Evolutionary conservation across 1,140 invertebrate species (phyloP).

Genomic region (Dinoponera quadriceps): DNA sequence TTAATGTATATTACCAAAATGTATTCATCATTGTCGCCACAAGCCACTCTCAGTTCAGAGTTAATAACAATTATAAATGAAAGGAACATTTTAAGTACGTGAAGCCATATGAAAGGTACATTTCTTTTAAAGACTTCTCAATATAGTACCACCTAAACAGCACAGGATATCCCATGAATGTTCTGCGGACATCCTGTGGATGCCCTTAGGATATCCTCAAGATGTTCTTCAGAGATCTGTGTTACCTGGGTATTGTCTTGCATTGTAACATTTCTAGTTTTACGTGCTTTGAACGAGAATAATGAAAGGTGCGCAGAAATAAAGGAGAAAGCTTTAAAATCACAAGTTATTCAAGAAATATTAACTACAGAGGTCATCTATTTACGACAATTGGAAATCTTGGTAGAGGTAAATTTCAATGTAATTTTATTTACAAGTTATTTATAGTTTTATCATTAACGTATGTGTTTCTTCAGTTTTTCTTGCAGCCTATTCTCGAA

Average conservation of each 20-base stretch:
- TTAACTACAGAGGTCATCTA: conserved; percentile 91
- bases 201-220: too few relatives aligned
- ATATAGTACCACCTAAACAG: conserved; percentile 21
- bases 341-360: conserved; percentile 89
- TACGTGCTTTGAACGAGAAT: conserved; percentile 85
- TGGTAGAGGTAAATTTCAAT: conserved; percentile 86
- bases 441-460: conserved; percentile 30
- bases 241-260: too few relatives aligned
- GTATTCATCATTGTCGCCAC: conserved; percentile 83
- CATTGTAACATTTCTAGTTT: conserved; percentile 78
- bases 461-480: conserved; percentile 85
- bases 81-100: conserved; percentile 88
- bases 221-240: too few relatives aligned
- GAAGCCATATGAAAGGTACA: conserved; percentile 87
- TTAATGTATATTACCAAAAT: conserved; percentile 61
- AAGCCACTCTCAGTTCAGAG: conserved; percentile 87
- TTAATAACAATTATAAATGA: conserved; percentile 87
- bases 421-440: conserved; percentile 17
- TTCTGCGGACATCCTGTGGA: too few relatives aligned
- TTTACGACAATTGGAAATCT: conserved; percentile 88
- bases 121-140: conserved; percentile 27
- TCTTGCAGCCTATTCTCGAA: conserved; percentile 88
- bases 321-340: conserved; percentile 84
- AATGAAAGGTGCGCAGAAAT: conserved; percentile 82
- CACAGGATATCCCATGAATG: too few relatives aligned